phyloP scores from a whole-genome alignment of 2,888 invertebrate species.

The Cataglyphis albicans region DNA sequence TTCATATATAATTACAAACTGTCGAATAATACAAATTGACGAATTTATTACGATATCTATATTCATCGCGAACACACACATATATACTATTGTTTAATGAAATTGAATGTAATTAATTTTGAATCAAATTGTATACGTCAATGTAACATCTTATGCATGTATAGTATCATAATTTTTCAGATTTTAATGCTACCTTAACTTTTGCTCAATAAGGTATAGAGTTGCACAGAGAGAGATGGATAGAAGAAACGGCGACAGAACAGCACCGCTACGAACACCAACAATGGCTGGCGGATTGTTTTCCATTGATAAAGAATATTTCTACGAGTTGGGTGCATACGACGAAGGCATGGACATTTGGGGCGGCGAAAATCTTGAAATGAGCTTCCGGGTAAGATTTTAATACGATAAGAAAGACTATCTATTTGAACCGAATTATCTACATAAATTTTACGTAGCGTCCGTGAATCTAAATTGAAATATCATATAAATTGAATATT shows the following conservation, averaged over 20 bases:
- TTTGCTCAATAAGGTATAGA: conserved; percentile 91
- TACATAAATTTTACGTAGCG: not conserved
- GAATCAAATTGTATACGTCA: conserved; percentile 8
- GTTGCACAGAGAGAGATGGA: conserved; percentile 99
- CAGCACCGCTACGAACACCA: conserved; percentile 96
- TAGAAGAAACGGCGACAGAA: conserved; percentile 96
- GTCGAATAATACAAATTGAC: not conserved
- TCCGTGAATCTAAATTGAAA: not conserved
- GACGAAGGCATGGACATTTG: conserved; percentile 99
- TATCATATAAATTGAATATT: not conserved
- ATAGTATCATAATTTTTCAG: not conserved
- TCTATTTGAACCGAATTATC: not conserved
- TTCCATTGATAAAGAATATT: conserved; percentile 98
- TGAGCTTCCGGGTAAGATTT: conserved; percentile 95
- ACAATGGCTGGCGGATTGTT: conserved; percentile 99
- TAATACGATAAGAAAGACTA: not conserved
- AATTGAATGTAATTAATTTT: conserved; percentile 29
- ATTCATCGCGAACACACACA: not conserved
- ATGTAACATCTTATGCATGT: not conserved
- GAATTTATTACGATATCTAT: conserved; percentile 29
- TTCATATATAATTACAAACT: not conserved
- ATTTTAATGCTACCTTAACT: conserved; percentile 14
- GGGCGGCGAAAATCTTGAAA: conserved; percentile 98
- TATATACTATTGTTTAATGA: conserved; percentile 11
- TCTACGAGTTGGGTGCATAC: conserved; percentile 98